Percentiles rank a stretch among this genome's conserved stretches.
Evolutionary conservation across 2,797 vertebrate genomes (phyloP).

Genomic region (Cossypha polioptera): DNA sequence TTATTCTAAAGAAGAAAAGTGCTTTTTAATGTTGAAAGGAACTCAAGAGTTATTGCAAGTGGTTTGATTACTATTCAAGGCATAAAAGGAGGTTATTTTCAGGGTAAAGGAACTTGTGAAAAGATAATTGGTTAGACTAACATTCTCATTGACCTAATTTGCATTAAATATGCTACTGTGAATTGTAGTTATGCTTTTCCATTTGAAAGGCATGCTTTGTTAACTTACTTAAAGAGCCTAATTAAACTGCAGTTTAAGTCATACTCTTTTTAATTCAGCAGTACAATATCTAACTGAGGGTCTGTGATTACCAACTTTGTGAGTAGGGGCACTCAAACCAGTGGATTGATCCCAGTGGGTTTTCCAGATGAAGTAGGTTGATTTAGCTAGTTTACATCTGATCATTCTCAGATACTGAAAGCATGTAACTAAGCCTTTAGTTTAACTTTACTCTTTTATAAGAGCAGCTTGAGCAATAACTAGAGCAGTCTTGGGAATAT

Average conservation of each 20-base stretch:
- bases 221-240: constrained; percentile 17
- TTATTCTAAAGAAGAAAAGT: background rate
- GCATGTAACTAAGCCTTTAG: background rate
- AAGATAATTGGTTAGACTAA: constrained; percentile 60
- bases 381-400: background rate
- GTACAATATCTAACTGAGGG: background rate
- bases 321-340: background rate
- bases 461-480: background rate
- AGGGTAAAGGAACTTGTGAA: constrained; percentile 28
- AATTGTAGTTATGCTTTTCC: constrained; percentile 51
- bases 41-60: background rate
- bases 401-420: background rate
- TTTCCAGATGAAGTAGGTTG: background rate
- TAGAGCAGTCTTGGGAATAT: background rate
- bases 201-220: constrained; percentile 39
- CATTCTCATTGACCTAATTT: constrained; percentile 65
- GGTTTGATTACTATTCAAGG: constrained; percentile 41
- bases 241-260: constrained; percentile 24
- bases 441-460: background rate
- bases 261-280: background rate
- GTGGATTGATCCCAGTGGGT: background rate
- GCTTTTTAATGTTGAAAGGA: background rate
- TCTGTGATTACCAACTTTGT: background rate
- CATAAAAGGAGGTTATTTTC: constrained; percentile 50
- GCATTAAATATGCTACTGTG: constrained; percentile 52